phyloP scores from a whole-genome alignment of 2,888 invertebrate genomes.

The Caenorhabditis angaria region DNA sequence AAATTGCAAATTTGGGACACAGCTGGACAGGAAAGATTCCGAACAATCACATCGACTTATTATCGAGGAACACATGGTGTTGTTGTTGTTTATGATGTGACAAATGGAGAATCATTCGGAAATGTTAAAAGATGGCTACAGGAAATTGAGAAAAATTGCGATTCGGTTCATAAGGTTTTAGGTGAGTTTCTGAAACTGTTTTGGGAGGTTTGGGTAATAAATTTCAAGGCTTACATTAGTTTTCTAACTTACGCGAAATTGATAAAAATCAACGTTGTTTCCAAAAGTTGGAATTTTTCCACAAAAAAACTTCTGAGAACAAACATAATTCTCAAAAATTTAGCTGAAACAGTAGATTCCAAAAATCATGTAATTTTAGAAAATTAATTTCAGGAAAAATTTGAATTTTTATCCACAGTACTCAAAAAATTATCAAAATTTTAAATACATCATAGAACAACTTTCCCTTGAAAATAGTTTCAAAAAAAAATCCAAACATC shows the following conservation, averaged over 20 bases:
- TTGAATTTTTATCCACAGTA: no score
- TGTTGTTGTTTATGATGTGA: constrained; percentile 98
- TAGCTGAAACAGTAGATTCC: no score
- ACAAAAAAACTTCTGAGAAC: no score
- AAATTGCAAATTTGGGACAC: constrained; percentile 80
- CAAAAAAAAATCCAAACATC: no score
- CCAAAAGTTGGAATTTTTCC: no score
- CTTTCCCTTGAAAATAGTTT: no score
- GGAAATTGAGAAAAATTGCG: constrained; percentile 99
- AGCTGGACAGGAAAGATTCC: constrained; percentile 93
- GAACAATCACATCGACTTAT: constrained; percentile 98
- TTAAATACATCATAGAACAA: no score
- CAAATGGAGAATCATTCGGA: constrained; percentile 96
- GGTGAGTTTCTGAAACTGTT: constrained; percentile 42
- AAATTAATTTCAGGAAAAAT: no score
- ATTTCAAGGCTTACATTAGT: not conserved
- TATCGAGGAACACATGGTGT: constrained; percentile 99
- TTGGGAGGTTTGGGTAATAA: not conserved
- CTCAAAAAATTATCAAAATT: no score
- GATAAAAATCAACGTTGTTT: no score
- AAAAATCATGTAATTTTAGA: no score
- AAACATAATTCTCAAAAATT: no score
- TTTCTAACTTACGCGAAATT: not conserved
- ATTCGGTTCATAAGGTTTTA: constrained; percentile 76
- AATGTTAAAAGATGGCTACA: constrained; percentile 99